phyloP scores from a whole-genome alignment of 1,140 invertebrate species.

The Papilio polytes region DNA sequence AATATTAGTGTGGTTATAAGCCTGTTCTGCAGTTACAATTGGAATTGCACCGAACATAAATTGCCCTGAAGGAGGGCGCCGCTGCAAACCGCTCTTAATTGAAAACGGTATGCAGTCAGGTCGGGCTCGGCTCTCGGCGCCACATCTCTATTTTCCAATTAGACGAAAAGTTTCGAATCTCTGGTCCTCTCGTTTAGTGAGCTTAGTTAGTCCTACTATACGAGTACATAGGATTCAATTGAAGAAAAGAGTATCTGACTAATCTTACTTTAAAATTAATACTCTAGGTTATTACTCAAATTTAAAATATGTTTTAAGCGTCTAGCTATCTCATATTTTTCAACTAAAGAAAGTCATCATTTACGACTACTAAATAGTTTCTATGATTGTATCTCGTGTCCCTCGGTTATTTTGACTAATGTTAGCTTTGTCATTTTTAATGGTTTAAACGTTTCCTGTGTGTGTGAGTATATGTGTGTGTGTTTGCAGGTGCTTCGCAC shows the following conservation, averaged over 20 bases:
- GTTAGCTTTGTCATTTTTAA: not conserved
- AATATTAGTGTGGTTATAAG: constrained; percentile 28
- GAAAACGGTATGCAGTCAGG: constrained; percentile 7
- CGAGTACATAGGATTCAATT: not conserved
- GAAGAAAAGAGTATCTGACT: no score
- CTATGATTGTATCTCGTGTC: not conserved
- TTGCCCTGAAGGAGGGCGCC: not conserved
- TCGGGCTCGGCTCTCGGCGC: not conserved
- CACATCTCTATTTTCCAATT: constrained; percentile 23
- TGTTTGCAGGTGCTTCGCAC: constrained; percentile 73
- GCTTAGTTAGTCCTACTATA: not conserved
- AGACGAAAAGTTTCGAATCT: not conserved
- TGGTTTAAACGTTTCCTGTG: not conserved
- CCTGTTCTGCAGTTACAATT: not conserved
- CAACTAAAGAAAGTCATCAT: no score
- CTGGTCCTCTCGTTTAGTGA: not conserved
- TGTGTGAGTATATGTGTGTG: not conserved
- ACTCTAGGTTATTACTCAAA: no score
- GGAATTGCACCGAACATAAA: constrained; percentile 29
- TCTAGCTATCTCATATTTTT: no score
- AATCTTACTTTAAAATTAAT: no score
- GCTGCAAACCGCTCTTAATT: constrained; percentile 37
- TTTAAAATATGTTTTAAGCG: no score
- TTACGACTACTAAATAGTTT: no score
- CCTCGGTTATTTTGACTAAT: no score